Conservation (phyloP, 2,888 invertebrate species). For the Thereva nobilitata region DNA sequence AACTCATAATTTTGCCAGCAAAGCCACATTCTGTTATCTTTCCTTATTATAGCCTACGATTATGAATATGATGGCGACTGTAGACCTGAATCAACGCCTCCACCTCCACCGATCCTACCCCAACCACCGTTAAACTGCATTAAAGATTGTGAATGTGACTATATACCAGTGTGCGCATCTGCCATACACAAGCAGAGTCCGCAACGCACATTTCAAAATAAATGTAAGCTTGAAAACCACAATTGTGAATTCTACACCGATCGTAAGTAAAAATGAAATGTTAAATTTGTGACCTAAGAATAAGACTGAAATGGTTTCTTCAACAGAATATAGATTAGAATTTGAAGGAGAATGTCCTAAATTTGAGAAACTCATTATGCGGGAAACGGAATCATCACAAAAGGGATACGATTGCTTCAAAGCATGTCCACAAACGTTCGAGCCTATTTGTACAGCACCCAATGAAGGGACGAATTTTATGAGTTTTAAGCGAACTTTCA, state of each 20-base stretch:
- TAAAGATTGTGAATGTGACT: too few species aligned
- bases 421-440: neutral
- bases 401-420: neutral
- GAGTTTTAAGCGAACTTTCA: constrained; percentile 5
- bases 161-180: too few species aligned
- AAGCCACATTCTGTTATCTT: too few species aligned
- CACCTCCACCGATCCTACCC: too few species aligned
- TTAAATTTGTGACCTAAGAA: neutral
- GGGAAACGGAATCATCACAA: neutral
- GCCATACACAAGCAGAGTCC: too few species aligned
- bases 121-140: too few species aligned
- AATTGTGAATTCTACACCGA: constrained; percentile 3
- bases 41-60: too few species aligned
- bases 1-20: too few species aligned
- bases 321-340: constrained; percentile 3
- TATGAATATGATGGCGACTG: too few species aligned
- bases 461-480: neutral
- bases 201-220: constrained; percentile 5
- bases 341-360: constrained; percentile 9
- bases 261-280: constrained; percentile 1
- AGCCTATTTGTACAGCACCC: constrained; percentile 5
- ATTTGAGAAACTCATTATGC: constrained; percentile 1
- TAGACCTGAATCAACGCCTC: too few species aligned
- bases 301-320: neutral
- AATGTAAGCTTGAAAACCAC: constrained; percentile 14